Evolutionary conservation across 1,140 invertebrate species (phyloP).

Genomic region (Cecropterus lyciades): DNA sequence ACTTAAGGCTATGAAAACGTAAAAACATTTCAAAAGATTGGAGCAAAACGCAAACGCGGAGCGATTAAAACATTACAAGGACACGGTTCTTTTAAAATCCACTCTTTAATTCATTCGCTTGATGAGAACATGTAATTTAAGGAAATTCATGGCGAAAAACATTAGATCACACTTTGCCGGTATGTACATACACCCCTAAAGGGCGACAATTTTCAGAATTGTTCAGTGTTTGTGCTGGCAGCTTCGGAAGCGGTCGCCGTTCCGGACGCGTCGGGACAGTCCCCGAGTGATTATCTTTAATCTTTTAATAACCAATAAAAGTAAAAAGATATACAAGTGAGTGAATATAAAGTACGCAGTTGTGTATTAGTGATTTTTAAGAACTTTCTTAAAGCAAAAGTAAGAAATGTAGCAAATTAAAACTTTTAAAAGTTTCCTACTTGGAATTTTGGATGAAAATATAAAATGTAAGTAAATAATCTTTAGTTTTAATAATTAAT

Average conservation of each 20-base stretch:
- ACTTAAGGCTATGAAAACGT: too few species aligned
- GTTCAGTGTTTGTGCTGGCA: conserved; percentile 55
- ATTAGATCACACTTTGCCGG: conserved; percentile 1
- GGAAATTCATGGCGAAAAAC: neutral
- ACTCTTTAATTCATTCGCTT: too few species aligned
- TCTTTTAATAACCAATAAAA: neutral
- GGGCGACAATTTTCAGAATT: conserved; percentile 46
- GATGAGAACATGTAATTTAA: too few species aligned
- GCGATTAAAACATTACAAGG: too few species aligned
- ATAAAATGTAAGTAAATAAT: conserved; percentile 8
- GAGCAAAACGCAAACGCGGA: too few species aligned
- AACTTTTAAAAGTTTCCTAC: conserved; percentile 15
- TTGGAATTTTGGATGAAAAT: neutral
- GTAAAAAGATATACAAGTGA: neutral
- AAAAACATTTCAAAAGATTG: too few species aligned
- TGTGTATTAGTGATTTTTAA: conserved; percentile 28
- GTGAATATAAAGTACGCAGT: neutral
- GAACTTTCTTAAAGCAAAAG: neutral
- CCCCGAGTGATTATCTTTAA: conserved; percentile 18
- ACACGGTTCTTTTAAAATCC: too few species aligned
- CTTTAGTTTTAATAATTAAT: neutral
- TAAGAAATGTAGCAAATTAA: neutral
- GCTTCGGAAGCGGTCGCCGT: conserved; percentile 47
- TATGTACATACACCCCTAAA: conserved; percentile 40
- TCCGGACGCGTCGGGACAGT: conserved; percentile 8